Evolutionary conservation across 2,797 vertebrate species (phyloP).

Genomic region (Heterohyrax brucei): DNA sequence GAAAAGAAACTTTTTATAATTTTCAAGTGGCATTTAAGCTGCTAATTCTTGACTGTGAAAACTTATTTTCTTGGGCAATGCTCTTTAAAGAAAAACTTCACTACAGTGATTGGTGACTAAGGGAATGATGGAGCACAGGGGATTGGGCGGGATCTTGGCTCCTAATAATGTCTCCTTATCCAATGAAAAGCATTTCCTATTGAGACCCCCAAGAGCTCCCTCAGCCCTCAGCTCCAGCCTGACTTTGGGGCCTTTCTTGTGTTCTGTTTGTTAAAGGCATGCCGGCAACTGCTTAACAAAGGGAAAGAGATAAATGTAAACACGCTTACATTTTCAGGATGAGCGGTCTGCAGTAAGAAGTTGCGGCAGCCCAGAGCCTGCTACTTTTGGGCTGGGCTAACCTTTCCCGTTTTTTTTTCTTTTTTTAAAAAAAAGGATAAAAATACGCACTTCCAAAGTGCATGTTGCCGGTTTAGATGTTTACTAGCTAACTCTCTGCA

Average conservation of each 20-base stretch:
- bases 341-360: slow-evolving; percentile 75
- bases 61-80: slow-evolving; percentile 78
- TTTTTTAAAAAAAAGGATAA: slow-evolving; percentile 72
- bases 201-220: slow-evolving; percentile 88
- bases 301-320: slow-evolving; percentile 81
- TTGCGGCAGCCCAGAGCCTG: slow-evolving; percentile 62
- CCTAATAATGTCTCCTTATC: slow-evolving; percentile 82
- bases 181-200: slow-evolving; percentile 90
- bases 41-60: slow-evolving; percentile 80
- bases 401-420: neutral
- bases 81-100: slow-evolving; percentile 82
- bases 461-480: slow-evolving; percentile 70
- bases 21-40: slow-evolving; percentile 81
- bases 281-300: slow-evolving; percentile 90
- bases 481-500: slow-evolving; percentile 76
- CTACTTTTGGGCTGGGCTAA: slow-evolving; percentile 62
- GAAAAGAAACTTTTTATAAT: slow-evolving; percentile 85
- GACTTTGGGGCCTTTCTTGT: slow-evolving; percentile 87
- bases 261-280: slow-evolving; percentile 85
- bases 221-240: slow-evolving; percentile 83
- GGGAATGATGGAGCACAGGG: slow-evolving; percentile 82
- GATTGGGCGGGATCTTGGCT: slow-evolving; percentile 83
- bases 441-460: slow-evolving; percentile 85
- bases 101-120: slow-evolving; percentile 84
- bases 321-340: slow-evolving; percentile 77